Evolutionary conservation across 2,113 vertebrate genomes (phyloP).

Genomic region (Megalops atlanticus): DNA sequence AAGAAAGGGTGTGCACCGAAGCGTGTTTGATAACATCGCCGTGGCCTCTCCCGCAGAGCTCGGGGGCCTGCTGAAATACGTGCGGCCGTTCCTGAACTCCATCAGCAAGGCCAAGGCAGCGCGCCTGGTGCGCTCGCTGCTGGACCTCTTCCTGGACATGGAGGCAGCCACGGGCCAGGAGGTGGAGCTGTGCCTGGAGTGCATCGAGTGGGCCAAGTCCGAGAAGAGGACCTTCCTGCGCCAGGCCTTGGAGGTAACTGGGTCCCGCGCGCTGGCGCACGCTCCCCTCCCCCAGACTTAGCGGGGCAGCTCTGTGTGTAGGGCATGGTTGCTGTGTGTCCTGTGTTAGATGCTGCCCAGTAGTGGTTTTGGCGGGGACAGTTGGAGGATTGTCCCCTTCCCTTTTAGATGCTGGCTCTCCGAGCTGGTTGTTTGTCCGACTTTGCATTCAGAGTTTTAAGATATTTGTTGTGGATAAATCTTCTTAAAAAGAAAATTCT

Average conservation of each 20-base stretch:
- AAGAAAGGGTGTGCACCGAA: too few relatives aligned
- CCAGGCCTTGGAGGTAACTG: conserved; percentile 90
- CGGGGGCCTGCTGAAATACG: conserved; percentile 95
- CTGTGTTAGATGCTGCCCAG: too few relatives aligned
- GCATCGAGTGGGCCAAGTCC: conserved; percentile 97
- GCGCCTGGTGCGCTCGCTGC: conserved; percentile 88
- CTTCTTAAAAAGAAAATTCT: too few relatives aligned
- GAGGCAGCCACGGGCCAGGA: conserved; percentile 98
- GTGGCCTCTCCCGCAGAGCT: conserved; percentile 75
- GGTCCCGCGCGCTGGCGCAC: neutral
- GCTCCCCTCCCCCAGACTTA: too few relatives aligned
- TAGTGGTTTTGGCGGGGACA: too few relatives aligned
- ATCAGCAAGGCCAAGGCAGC: conserved; percentile 91
- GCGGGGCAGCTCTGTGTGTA: too few relatives aligned
- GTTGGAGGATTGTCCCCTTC: too few relatives aligned
- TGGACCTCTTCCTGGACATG: conserved; percentile 97
- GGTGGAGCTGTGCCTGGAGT: conserved; percentile 96
- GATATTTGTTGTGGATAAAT: too few relatives aligned
- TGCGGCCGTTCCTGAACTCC: conserved; percentile 95
- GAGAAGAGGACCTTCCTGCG: conserved; percentile 98
- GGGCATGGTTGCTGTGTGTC: too few relatives aligned
- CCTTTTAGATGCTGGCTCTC: too few relatives aligned
- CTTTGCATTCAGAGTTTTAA: too few relatives aligned
- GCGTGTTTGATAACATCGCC: neutral
- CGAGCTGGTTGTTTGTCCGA: too few relatives aligned